A percentile compares a stretch with the other conserved stretches of the same genome.
Conservation (phyloP, 2,797 vertebrate genomes). For the Leucoraja ocellata region DNA sequence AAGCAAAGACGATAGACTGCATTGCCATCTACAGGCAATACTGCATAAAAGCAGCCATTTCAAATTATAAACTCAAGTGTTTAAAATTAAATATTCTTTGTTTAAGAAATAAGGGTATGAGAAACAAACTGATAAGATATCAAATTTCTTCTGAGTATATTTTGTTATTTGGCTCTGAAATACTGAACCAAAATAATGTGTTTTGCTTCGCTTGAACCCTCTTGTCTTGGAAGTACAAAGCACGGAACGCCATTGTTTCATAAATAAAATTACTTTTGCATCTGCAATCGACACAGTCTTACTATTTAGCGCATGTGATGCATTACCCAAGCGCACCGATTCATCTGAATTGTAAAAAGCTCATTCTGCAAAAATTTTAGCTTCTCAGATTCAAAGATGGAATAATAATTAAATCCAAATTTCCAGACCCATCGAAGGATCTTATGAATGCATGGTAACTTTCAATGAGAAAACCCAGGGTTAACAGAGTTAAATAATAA, state of each 20-base stretch:
- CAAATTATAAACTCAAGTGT: slow-evolving; percentile 23
- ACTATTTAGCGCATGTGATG: background rate
- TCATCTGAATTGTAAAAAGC: background rate
- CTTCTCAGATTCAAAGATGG: background rate
- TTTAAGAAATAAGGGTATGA: background rate
- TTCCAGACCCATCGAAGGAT: slow-evolving; percentile 9
- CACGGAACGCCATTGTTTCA: background rate
- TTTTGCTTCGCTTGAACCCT: background rate
- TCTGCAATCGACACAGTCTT: background rate
- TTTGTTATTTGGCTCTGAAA: background rate
- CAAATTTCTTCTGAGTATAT: background rate
- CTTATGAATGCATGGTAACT: background rate
- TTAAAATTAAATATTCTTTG: background rate
- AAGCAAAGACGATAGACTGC: slow-evolving; percentile 30
- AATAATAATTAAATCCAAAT: slow-evolving; percentile 15
- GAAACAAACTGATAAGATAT: background rate
- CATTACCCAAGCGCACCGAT: background rate
- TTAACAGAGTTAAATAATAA: slow-evolving; percentile 29
- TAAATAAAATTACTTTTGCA: background rate
- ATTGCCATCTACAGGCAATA: slow-evolving; percentile 34
- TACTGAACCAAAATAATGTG: background rate
- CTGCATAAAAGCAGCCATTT: background rate
- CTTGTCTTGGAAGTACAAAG: background rate
- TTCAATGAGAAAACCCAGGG: background rate
- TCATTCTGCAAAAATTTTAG: background rate